These are phyloP conservation scores for Emydura subglobosa DNA, from an alignment of 2,113 vertebrate genomes.

Conservation along the genomic window DNA sequence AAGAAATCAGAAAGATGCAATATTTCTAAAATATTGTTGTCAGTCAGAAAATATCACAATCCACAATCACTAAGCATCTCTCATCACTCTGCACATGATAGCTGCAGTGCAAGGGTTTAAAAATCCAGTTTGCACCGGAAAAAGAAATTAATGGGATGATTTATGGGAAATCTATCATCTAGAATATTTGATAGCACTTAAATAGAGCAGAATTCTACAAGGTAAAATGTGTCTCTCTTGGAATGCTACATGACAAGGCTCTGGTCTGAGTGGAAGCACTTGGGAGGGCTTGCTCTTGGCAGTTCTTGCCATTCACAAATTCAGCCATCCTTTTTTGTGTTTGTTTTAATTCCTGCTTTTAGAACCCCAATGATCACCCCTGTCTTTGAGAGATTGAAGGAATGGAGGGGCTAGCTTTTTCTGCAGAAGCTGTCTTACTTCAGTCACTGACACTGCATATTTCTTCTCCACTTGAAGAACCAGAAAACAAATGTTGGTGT, in stretches of 20 bases:
- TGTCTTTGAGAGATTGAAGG: not conserved
- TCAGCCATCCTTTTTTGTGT: rapidly evolving
- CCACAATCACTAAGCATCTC: not conserved
- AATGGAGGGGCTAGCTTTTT: not conserved
- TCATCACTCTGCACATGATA: not conserved
- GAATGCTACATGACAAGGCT: not conserved
- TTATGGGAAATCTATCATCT: not conserved
- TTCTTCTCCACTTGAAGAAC: rapidly evolving
- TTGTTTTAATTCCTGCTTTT: rapidly evolving
- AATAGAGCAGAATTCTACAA: not conserved
- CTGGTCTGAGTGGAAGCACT: not conserved
- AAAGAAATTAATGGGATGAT: not conserved
- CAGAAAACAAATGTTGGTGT: rapidly evolving
- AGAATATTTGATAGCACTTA: not conserved
- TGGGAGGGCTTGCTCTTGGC: rapidly evolving
- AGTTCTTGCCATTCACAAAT: rapidly evolving
- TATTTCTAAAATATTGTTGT: not conserved
- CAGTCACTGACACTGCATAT: rapidly evolving
- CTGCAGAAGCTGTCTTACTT: not conserved
- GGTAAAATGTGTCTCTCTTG: not conserved
- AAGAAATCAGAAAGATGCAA: slow-evolving; percentile 3
- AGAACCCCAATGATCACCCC: not conserved
- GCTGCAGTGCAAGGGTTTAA: not conserved
- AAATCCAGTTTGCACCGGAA: not conserved
- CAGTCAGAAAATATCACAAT: not conserved